Base-by-base conservation (phyloP, 2,797 vertebrate species). In the Epinephelus malabaricus region DNA sequence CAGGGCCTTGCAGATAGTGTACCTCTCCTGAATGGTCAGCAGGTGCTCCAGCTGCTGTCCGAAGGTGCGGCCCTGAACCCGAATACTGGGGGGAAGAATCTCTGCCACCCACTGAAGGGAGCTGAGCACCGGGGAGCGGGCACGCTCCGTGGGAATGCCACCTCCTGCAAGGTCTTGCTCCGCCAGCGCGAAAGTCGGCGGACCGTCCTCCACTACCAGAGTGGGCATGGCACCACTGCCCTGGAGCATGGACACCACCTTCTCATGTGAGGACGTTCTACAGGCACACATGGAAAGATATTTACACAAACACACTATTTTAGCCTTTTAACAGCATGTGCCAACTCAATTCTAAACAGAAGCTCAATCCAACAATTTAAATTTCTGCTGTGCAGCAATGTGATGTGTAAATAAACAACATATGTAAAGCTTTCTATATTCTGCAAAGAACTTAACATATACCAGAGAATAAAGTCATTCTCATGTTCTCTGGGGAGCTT, bases 191-290 rank as follows among this genome's bases (percentile, higher is more conserved):
- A 97, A 96, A 9, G 89, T 95, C 45, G 97, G 89, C 0, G 95
- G 95, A 6, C 98, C 97, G 1, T 99, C 98, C 77, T 99, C 98
- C 50, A 99, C 98, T 68, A 99, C 97, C 84, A 99, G 93, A 2
- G 97, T 99, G 78, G 98, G 98, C 98, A 99, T 99, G 0, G 98
- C 98, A 1, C 98, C 98, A 0, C 98, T 99, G 79, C 98, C 98
- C 89, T 99, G 98, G 66, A 99, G 96, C 98, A 99, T 99, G 77
- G 97, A 97, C 83, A 99, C 98, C 93, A 99, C 98, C 94, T 99
- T 99, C 94, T 99, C 97, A 0, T 99, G 98, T 76, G 97, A 97
- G 87, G 98, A 99, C 82, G 93, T 98, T 95, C 98, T 99, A 50
- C 19, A 74, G 6, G 38, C 13, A 53, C 17, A 9, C 27, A 70